Base-by-base conservation (phyloP, 2,113 vertebrate species). In the Oceanites oceanicus region DNA sequence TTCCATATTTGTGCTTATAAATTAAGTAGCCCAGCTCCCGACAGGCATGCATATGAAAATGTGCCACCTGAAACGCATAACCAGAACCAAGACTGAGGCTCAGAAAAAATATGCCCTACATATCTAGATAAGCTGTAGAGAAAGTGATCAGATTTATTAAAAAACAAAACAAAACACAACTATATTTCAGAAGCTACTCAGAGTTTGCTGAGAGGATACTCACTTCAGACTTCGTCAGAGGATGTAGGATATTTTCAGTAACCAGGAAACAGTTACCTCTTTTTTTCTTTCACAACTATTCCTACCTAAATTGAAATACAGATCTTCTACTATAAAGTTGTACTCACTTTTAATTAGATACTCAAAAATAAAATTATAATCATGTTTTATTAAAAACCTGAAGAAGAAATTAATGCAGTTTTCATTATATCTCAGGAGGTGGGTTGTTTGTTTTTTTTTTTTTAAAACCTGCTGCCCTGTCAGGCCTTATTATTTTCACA, bases 401-500 rank as follows among this genome's bases (percentile, higher is more conserved):
- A 91, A 70, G 38, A 92, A 92, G 11, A 76, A 71, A 84, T 79
- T 53, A 68, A 66, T 80, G 65, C 22, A 47, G 74, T 61, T 79
- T 56, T 78, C 61, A 50, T 68, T 53, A 47, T 40, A 45, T 9
- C 19, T 75, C 55, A 63, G 34, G 25, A 78, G 47, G 6, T 70
- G 25, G 34, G 6, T 23, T 38, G 11, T 29, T 15, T 19, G 59
- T 29, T 44, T 27, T 61, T 42, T 74, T 79, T 92, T 56, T 59
- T 53, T n/a, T n/a, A 9, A 38, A 84, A 92, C 85, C 62, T 93
- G 68, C 42, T 96, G 74, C 58, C 68, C 68, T 92, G 90, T 90
- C 83, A 98, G 79, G 58, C 62, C 32, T 73, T 85, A 86, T 76
- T 97, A 87, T 96, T 95, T 97, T 91, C 88, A 95, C 88, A 94